These are phyloP conservation scores for Mechanitis mazaeus DNA, from an alignment of 2,888 invertebrate genomes.

Conservation along the genomic window DNA sequence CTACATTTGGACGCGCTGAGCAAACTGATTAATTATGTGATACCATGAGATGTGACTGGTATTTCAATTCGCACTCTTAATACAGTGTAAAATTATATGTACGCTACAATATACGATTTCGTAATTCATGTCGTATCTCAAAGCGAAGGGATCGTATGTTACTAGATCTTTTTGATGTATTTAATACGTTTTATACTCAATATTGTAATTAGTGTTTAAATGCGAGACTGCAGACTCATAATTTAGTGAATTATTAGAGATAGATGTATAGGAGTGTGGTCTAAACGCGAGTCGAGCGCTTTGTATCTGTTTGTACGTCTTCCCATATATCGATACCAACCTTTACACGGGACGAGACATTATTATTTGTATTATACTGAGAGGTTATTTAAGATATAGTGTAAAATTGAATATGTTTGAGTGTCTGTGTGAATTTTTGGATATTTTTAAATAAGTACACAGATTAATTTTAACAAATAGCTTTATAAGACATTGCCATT, in stretches of 20 bases:
- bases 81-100: not conserved
- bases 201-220: constrained; percentile 60
- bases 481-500: constrained; percentile 54
- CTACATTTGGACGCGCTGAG: constrained; percentile 26
- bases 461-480: constrained; percentile 27
- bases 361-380: constrained; percentile 20
- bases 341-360: constrained; percentile 3
- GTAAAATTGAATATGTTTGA: constrained; percentile 30
- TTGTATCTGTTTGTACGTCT: constrained; percentile 27
- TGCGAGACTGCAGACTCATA: constrained; percentile 46
- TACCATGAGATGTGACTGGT: constrained; percentile 52
- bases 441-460: constrained; percentile 13
- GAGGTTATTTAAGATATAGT: constrained; percentile 32
- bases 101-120: constrained; percentile 10
- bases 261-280: constrained; percentile 31
- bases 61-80: constrained; percentile 9
- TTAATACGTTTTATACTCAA: constrained; percentile 73
- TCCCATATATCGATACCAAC: constrained; percentile 30
- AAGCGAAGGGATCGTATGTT: constrained; percentile 46
- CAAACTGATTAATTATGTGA: constrained; percentile 48
- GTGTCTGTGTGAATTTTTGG: constrained; percentile 31
- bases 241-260: constrained; percentile 43
- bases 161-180: constrained; percentile 69
- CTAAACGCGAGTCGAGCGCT: constrained; percentile 8
- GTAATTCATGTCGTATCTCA: constrained; percentile 43